phyloP scores from a whole-genome alignment of 2,888 invertebrate species.

The Drosophila sordidula region DNA sequence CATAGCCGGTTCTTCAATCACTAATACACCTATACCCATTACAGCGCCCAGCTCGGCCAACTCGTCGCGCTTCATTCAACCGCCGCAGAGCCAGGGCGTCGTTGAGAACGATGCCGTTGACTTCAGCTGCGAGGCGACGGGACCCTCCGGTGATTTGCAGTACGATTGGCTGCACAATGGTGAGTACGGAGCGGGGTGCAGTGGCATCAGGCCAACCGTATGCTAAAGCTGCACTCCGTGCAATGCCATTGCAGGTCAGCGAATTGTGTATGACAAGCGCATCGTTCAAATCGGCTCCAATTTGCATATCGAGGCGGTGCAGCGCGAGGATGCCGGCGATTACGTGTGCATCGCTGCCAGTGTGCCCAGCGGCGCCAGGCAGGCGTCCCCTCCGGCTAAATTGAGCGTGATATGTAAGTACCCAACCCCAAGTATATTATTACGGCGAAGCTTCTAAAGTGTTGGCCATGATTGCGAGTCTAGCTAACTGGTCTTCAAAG shows the following conservation, averaged over 20 bases:
- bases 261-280: constrained; percentile 82
- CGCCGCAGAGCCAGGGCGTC: constrained; percentile 84
- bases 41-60: constrained; percentile 48
- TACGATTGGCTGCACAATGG: constrained; percentile 85
- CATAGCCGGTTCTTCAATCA: not conserved
- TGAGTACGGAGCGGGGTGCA: constrained; percentile 51
- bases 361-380: constrained; percentile 84
- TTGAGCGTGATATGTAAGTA: constrained; percentile 85
- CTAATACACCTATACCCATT: constrained; percentile 14
- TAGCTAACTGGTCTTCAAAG: too few species aligned
- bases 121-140: constrained; percentile 82
- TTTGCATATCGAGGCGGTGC: constrained; percentile 83
- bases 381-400: constrained; percentile 84
- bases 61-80: constrained; percentile 81
- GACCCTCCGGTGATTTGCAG: constrained; percentile 68
- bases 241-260: constrained; percentile 78
- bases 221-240: constrained; percentile 15
- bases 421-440: not conserved
- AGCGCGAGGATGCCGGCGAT: constrained; percentile 83
- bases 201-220: not conserved
- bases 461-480: constrained; percentile 9
- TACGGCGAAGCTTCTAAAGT: not conserved
- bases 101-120: constrained; percentile 83
- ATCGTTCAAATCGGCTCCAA: constrained; percentile 83
- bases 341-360: constrained; percentile 85